A percentile compares a stretch with the other conserved stretches of the same genome.
Conservation (phyloP, 1,140 invertebrate species). For the Trachelipus rathkii region DNA sequence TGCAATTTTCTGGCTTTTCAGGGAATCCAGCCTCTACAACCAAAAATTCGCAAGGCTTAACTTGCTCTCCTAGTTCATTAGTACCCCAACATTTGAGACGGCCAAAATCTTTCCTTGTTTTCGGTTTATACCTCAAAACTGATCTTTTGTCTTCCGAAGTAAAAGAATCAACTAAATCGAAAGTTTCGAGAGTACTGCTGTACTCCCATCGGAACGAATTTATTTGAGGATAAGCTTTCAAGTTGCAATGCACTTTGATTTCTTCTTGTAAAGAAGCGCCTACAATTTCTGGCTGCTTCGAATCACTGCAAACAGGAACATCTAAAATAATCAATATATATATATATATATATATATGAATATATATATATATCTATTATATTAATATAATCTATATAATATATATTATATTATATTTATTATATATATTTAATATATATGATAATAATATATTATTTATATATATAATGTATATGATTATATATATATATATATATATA, state of each 20-base stretch:
- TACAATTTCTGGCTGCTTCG: background rate
- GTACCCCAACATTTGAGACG: constrained; percentile 48
- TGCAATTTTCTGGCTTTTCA: constrained; percentile 76
- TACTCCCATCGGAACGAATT: background rate
- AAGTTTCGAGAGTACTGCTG: background rate
- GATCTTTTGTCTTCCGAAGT: background rate
- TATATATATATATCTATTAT: constrained; percentile 2
- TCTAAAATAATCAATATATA: background rate
- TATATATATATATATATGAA: background rate
- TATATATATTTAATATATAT: constrained; percentile 15
- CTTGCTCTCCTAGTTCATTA: constrained; percentile 49
- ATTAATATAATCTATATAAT: too few species aligned
- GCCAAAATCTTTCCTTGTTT: constrained; percentile 47
- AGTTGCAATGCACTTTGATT: background rate
- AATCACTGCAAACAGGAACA: background rate
- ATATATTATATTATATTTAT: background rate
- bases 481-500: constrained; percentile 15
- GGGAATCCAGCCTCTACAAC: constrained; percentile 64
- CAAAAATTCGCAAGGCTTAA: constrained; percentile 48
- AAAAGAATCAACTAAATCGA: background rate
- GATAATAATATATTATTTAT: background rate
- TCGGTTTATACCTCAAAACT: background rate
- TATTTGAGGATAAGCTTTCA: background rate
- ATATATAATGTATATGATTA: background rate
- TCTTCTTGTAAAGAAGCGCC: background rate